phyloP scores from a whole-genome alignment of 2,888 invertebrate species.

The Belgica antarctica region DNA sequence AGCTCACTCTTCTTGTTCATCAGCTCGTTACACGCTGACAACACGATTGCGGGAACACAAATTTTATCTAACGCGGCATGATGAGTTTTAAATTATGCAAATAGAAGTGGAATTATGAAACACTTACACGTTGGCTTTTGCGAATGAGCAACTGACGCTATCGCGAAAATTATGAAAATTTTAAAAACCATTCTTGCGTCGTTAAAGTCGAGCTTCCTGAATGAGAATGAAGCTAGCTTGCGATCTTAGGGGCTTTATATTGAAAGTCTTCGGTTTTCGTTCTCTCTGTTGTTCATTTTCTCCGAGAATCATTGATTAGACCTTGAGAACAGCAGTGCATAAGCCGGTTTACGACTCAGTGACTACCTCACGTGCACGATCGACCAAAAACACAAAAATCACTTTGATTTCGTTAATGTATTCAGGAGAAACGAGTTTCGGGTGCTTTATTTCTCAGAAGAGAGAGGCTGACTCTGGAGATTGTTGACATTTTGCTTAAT shows the following conservation, averaged over 20 bases:
- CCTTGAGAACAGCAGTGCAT: background rate
- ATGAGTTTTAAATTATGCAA: background rate
- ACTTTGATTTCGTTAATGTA: too few relatives aligned
- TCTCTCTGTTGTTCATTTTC: background rate
- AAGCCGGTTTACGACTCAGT: conserved; percentile 6
- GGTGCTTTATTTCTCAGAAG: too few relatives aligned
- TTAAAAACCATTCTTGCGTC: background rate
- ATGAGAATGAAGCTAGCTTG: background rate
- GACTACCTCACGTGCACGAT: too few relatives aligned
- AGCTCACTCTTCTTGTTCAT: conserved; percentile 65
- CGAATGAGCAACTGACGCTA: background rate
- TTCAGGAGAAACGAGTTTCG: too few relatives aligned
- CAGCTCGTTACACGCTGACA: conserved; percentile 62
- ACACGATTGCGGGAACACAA: conserved; percentile 68
- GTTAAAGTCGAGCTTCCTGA: background rate
- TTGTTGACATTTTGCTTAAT: too few relatives aligned
- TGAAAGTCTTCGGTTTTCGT: background rate
- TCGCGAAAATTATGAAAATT: background rate
- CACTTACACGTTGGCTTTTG: conserved; percentile 29
- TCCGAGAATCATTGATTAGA: conserved; percentile 4
- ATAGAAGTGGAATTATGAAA: background rate
- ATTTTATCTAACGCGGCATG: too few relatives aligned
- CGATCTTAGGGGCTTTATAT: background rate
- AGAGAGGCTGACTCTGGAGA: too few relatives aligned
- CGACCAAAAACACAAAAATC: too few relatives aligned